Base-by-base conservation (phyloP, 2,113 vertebrate species). In the Nanorana parkeri region DNA sequence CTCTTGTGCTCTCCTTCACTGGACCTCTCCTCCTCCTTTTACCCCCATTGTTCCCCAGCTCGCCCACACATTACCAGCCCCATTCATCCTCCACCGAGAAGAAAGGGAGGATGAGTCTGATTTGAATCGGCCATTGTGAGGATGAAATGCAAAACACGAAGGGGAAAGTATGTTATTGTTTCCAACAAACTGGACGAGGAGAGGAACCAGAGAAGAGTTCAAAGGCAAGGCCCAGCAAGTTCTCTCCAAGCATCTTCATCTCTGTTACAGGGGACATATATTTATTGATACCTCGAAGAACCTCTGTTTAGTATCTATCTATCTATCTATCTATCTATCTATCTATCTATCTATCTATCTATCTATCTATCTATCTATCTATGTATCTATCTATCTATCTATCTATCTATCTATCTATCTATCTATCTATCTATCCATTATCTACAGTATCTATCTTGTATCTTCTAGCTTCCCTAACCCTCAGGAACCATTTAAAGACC, bases 31-130 rank as follows among this genome's bases (percentile, higher is more conserved):
- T 58, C 80, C 69, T 54, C 24, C 52, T 51, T 74, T 68, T 47
- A 55, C 72, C 63, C 63, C 7, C 72, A 83, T 83, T 83, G 80
- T 83, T 81, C 79, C n/a, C 17, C 68, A 26, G 67, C 32, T 75
- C 72, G 36, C 80, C 80, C 80, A 76, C 80, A 76, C 80, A 76
- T 83, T 83, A 83, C 71, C 52, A 76, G 29, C 7, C 13, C 80
- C 32, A 83, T 83, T 75, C 80, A 83, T 1, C 54, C 41, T 23
- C 17, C 68, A 67, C 36, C 20, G n/a, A 17, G 20, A 66, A 83
- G 72, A 83, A 83, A 60, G 76, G 60, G 60, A 21, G 51, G 68
- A 74, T 47, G 52, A 55, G 61, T 74, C 79, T 61, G 28, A 68
- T 63, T 81, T 81, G 65, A 74, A 76, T 75, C 72, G 60, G 23